phyloP scores from a whole-genome alignment of 2,888 invertebrate genomes.

The Lordiphosa andalusiaca region DNA sequence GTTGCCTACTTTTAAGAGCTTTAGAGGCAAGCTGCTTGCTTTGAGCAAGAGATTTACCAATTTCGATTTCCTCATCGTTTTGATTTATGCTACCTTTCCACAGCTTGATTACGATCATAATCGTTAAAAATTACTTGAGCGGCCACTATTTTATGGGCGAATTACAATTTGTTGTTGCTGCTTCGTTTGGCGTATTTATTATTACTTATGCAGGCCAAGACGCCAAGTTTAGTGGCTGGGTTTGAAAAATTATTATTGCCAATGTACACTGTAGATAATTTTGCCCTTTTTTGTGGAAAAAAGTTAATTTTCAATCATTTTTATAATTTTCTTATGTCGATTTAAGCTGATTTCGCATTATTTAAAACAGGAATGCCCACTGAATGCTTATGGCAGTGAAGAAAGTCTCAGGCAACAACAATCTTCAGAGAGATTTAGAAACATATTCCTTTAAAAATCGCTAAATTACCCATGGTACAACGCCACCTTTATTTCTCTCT shows the following conservation, averaged over 20 bases:
- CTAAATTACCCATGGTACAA: not conserved
- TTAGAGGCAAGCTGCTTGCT: slow-evolving; percentile 15
- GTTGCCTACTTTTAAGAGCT: slow-evolving; percentile 68
- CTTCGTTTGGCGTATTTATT: slow-evolving; percentile 60
- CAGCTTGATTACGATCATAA: slow-evolving; percentile 70
- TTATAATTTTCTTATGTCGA: too few species aligned
- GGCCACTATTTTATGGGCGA: slow-evolving; percentile 70
- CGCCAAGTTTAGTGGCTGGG: slow-evolving; percentile 53
- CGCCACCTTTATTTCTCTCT: slow-evolving; percentile 40
- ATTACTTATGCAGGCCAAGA: slow-evolving; percentile 66
- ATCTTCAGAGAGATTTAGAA: too few species aligned
- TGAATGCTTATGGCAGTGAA: too few species aligned
- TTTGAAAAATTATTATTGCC: slow-evolving; percentile 59
- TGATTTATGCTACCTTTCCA: not conserved
- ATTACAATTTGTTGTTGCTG: slow-evolving; percentile 50
- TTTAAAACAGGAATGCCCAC: too few species aligned
- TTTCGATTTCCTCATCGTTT: too few species aligned
- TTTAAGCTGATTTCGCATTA: too few species aligned
- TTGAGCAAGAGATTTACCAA: too few species aligned
- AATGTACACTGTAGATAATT: not conserved
- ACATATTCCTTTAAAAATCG: too few species aligned
- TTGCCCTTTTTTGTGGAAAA: too few species aligned
- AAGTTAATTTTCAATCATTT: too few species aligned
- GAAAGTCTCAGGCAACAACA: too few species aligned
- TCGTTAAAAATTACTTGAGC: slow-evolving; percentile 73